A percentile compares a stretch with the other conserved stretches of the same genome.
These are phyloP conservation scores for Alauda arvensis DNA, from an alignment of 2,797 vertebrate genomes.

Conservation along the genomic window DNA sequence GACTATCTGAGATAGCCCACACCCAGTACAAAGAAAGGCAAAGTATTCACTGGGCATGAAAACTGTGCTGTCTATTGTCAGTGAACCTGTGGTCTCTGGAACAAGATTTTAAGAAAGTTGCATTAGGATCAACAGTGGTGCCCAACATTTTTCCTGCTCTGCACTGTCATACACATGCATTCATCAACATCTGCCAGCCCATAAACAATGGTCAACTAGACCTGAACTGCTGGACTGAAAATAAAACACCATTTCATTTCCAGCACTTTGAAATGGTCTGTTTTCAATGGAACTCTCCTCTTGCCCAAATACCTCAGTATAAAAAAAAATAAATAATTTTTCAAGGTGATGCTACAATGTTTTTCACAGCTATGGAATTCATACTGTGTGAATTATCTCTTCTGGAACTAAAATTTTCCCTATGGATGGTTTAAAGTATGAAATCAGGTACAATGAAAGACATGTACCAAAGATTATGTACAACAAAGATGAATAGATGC, in stretches of 20 bases:
- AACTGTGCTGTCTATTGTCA: background rate
- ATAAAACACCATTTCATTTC: background rate
- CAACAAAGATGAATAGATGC: background rate
- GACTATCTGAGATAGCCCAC: background rate
- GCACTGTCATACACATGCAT: background rate
- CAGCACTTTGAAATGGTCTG: background rate
- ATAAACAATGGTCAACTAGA: background rate
- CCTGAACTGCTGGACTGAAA: background rate
- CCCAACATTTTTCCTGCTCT: background rate
- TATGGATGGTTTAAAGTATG: background rate
- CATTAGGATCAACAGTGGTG: background rate
- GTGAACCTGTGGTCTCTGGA: background rate
- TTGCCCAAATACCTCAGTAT: background rate
- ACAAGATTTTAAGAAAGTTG: background rate
- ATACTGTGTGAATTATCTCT: background rate
- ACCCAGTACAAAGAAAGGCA: background rate
- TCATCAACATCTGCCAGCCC: background rate
- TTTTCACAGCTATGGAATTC: background rate
- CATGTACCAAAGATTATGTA: rapidly evolving
- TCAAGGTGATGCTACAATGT: background rate
- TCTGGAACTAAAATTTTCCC: background rate
- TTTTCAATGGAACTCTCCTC: background rate
- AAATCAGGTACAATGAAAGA: background rate
- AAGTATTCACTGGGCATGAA: background rate
- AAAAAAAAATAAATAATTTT: background rate